phyloP scores from a whole-genome alignment of 2,888 invertebrate species.

The Hydriomena furcata region DNA sequence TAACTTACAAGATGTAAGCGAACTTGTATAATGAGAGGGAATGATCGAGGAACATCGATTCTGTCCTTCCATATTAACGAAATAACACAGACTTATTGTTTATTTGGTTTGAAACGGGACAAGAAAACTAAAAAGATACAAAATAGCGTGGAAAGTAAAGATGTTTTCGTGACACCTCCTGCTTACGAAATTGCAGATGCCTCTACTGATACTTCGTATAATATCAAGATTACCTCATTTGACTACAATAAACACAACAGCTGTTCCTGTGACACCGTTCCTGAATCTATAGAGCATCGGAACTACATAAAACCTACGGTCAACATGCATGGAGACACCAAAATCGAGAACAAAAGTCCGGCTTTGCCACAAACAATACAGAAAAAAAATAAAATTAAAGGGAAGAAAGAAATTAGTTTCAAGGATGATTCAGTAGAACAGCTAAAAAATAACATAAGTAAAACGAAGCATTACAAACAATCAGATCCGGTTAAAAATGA shows the following conservation, averaged over 20 bases:
- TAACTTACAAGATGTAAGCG: constrained; percentile 1
- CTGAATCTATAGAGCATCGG: background rate
- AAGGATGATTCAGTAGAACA: background rate
- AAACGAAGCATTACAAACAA: constrained; percentile 3
- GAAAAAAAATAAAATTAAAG: background rate
- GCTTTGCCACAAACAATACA: background rate
- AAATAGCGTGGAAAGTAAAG: background rate
- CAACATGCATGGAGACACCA: constrained; percentile 4
- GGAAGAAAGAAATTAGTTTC: background rate
- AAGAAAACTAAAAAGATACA: constrained; percentile 7
- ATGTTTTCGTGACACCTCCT: constrained; percentile 5
- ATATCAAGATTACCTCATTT: background rate
- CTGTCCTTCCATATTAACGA: constrained; percentile 3
- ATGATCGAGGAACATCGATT: background rate
- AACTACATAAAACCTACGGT: background rate
- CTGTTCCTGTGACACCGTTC: background rate
- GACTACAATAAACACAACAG: background rate
- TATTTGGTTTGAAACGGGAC: background rate
- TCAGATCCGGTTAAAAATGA: background rate
- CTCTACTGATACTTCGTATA: constrained; percentile 1
- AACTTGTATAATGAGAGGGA: background rate
- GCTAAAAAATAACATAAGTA: background rate
- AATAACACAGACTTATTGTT: constrained; percentile 1
- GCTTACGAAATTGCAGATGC: constrained; percentile 9
- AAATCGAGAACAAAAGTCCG: background rate